phyloP scores from a whole-genome alignment of 2,888 invertebrate genomes.

The Ormia ochracea region DNA sequence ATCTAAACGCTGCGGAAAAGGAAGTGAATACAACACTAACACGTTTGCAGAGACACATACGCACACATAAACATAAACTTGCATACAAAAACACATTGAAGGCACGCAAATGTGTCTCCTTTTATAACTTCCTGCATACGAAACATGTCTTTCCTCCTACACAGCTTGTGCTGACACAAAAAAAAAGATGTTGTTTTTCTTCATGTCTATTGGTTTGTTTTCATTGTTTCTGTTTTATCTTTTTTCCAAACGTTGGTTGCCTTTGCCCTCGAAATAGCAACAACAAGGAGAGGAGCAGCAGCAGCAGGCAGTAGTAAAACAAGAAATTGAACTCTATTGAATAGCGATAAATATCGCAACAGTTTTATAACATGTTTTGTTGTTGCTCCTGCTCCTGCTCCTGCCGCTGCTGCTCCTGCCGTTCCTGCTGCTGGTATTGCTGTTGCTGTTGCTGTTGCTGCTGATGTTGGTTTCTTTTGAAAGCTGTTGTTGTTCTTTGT shows the following conservation, averaged over 20 bases:
- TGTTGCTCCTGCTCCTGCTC: no score
- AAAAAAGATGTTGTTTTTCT: conserved; percentile 7
- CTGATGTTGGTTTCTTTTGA: background rate
- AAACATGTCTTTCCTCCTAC: conserved; percentile 47
- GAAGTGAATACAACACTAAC: conserved; percentile 56
- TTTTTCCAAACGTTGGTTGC: background rate
- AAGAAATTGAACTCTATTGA: conserved; percentile 70
- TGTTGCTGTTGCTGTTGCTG: conserved; percentile 6
- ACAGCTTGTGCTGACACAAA: conserved; percentile 6
- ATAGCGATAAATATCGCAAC: conserved; percentile 75
- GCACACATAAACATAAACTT: background rate
- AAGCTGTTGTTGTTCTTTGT: conserved; percentile 33
- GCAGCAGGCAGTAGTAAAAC: conserved; percentile 30
- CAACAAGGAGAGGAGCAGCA: no score
- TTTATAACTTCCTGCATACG: conserved; percentile 58
- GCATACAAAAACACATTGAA: conserved; percentile 26
- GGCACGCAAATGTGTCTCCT: conserved; percentile 58
- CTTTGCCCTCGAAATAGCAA: conserved; percentile 15
- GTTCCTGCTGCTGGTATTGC: no score
- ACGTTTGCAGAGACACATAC: conserved; percentile 29
- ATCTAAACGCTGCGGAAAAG: conserved; percentile 53
- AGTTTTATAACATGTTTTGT: conserved; percentile 62
- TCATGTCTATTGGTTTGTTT: conserved; percentile 31
- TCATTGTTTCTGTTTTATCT: background rate
- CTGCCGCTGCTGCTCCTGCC: no score